These are phyloP conservation scores for Martes martes DNA, from an alignment of 2,113 vertebrate species.

Conservation along the genomic window DNA sequence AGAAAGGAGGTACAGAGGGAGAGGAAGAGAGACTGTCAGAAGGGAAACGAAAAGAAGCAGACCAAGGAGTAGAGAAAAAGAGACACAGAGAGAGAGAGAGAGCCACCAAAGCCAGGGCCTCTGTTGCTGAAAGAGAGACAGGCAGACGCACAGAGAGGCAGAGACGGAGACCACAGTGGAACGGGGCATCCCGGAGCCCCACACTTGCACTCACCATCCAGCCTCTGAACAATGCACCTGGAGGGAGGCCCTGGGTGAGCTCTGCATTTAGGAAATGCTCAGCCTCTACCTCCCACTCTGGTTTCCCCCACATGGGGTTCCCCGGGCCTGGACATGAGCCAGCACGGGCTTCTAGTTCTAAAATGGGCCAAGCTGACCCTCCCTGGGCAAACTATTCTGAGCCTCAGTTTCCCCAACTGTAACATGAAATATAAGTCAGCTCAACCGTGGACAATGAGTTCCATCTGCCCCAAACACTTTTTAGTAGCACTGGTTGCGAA, in stretches of 20 bases:
- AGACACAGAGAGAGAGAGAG: not conserved
- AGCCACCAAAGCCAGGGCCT: not conserved
- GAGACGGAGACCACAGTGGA: not conserved
- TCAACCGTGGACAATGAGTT: not conserved
- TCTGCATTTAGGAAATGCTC: fast-evolving
- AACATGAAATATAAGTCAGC: not conserved
- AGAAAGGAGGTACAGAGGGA: not conserved
- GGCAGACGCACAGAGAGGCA: not conserved
- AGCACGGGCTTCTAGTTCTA: fast-evolving
- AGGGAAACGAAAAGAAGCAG: not conserved
- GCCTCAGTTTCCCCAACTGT: not conserved
- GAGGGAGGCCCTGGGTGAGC: fast-evolving
- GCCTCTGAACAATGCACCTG: not conserved
- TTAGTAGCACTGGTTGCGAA: not conserved
- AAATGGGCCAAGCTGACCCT: not conserved
- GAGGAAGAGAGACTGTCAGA: fast-evolving
- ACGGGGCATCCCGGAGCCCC: fast-evolving
- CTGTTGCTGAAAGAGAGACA: not conserved
- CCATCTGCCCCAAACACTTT: not conserved
- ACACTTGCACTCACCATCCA: not conserved
- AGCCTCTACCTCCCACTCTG: not conserved
- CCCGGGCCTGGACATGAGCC: not conserved
- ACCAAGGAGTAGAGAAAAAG: not conserved
- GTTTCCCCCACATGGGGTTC: too few species aligned
- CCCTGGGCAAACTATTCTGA: not conserved